phyloP scores from a whole-genome alignment of 2,113 vertebrate species.

The Xenopus borealis region DNA sequence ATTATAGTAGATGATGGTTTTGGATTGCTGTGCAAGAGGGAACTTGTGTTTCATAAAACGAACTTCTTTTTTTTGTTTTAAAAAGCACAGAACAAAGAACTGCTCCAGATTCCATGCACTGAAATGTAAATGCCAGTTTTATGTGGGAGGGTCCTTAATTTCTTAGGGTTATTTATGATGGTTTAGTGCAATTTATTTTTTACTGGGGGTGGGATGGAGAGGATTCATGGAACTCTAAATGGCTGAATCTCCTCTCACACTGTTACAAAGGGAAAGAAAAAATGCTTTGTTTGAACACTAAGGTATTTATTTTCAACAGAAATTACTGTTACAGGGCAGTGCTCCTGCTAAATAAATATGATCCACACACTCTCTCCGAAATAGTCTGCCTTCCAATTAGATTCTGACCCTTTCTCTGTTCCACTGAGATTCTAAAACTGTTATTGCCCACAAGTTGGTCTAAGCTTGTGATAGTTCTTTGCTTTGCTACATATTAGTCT shows the following conservation, averaged over 20 bases:
- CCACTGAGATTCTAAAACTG: too few relatives aligned
- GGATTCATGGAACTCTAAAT: not conserved
- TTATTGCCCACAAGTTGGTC: too few relatives aligned
- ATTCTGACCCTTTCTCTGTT: too few relatives aligned
- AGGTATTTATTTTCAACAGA: not conserved
- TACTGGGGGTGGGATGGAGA: not conserved
- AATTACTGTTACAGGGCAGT: not conserved
- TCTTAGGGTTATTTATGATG: not conserved
- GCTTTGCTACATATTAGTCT: too few relatives aligned
- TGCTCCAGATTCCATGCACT: not conserved
- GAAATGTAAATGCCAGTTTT: not conserved
- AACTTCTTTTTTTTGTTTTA: too few relatives aligned
- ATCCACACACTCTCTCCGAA: not conserved
- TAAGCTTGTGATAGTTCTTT: too few relatives aligned
- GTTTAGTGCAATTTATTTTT: conserved; percentile 2
- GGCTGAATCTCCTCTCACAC: not conserved
- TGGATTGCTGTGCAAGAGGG: too few relatives aligned
- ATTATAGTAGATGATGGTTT: not conserved
- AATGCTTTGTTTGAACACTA: not conserved
- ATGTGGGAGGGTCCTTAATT: not conserved
- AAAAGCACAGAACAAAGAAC: not conserved
- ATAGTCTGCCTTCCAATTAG: not conserved
- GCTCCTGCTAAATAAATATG: not conserved
- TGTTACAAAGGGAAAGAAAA: not conserved
- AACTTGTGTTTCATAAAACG: too few relatives aligned